These are phyloP conservation scores for Stegostoma tigrinum DNA, from an alignment of 2,113 vertebrate species.

Conservation along the genomic window DNA sequence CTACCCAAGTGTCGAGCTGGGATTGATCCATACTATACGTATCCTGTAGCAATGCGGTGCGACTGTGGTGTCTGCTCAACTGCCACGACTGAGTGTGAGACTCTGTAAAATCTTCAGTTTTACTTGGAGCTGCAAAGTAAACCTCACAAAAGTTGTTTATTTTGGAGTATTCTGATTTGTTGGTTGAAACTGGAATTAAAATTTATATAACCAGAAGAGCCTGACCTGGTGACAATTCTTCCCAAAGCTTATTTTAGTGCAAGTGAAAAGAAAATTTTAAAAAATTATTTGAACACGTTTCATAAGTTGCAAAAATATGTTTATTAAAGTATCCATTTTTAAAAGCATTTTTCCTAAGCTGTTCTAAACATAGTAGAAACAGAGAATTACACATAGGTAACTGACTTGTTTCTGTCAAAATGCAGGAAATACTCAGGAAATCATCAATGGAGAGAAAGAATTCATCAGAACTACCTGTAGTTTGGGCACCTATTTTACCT, in stretches of 20 bases:
- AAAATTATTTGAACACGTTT: neutral
- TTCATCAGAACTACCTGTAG: neutral
- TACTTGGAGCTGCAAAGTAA: neutral
- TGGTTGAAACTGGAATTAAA: neutral
- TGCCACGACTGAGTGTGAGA: constrained; percentile 76
- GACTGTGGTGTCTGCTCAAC: constrained; percentile 76
- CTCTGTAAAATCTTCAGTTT: constrained; percentile 44
- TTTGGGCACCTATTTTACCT: neutral
- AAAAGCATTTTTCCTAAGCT: neutral
- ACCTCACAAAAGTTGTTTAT: neutral
- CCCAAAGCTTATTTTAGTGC: neutral
- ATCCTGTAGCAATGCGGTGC: constrained; percentile 75
- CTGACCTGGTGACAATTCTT: neutral
- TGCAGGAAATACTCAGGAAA: neutral
- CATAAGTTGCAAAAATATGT: neutral
- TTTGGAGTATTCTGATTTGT: neutral
- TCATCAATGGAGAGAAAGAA: neutral
- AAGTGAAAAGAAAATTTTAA: neutral
- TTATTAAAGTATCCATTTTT: neutral
- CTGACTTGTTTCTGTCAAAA: neutral
- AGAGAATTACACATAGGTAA: neutral
- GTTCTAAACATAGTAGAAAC: neutral
- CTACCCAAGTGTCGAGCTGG: constrained; percentile 65
- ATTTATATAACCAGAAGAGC: neutral
- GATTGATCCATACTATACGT: constrained; percentile 75